These are phyloP conservation scores for Polymixis lichenea DNA, from an alignment of 2,888 invertebrate genomes.

Conservation along the genomic window DNA sequence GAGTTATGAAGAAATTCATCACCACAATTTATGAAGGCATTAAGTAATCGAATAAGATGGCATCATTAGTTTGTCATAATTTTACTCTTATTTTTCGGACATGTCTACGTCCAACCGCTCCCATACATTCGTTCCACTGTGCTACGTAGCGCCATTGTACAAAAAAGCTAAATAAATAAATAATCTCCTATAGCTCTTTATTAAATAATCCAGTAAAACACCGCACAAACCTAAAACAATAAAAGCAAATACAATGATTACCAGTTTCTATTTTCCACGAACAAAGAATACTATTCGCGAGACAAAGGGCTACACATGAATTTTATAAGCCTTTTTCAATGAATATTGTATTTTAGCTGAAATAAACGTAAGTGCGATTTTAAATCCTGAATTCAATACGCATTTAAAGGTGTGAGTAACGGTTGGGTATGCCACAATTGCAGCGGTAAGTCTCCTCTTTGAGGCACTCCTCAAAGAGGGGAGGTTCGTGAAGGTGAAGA, in stretches of 20 bases:
- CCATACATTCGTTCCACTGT: too few species aligned
- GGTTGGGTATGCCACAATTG: too few species aligned
- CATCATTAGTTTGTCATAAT: too few species aligned
- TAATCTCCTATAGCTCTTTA: background rate
- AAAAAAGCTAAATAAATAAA: background rate
- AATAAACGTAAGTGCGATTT: slow-evolving; percentile 31
- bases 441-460: too few species aligned
- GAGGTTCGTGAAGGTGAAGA: too few species aligned
- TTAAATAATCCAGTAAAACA: background rate
- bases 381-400: slow-evolving; percentile 29
- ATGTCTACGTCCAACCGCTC: too few species aligned
- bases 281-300: slow-evolving; percentile 1
- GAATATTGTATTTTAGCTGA: slow-evolving; percentile 14
- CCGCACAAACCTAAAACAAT: background rate
- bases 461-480: too few species aligned
- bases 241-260: background rate
- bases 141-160: background rate
- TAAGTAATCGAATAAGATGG: too few species aligned
- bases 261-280: slow-evolving; percentile 4
- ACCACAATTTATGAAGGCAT: too few species aligned
- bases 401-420: slow-evolving; percentile 25
- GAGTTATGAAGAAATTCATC: too few species aligned
- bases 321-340: slow-evolving; percentile 19
- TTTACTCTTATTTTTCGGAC: too few species aligned
- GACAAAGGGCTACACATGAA: slow-evolving; percentile 6